Evolutionary conservation across 2,888 invertebrate genomes (phyloP).

Genomic region (Eretmocerus hayati): DNA sequence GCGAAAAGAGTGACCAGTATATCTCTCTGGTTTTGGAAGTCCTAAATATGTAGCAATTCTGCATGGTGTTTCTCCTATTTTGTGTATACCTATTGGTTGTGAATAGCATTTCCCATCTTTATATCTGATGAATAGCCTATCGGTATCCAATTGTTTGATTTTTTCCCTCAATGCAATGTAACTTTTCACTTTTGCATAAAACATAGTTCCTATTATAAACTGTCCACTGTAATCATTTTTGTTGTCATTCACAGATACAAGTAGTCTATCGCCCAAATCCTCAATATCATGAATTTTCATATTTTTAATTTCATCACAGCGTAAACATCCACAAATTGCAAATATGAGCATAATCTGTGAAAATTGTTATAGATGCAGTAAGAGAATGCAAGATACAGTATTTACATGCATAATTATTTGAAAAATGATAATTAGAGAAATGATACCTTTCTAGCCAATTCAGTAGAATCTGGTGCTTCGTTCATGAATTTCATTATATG

Average conservation of each 20-base stretch:
- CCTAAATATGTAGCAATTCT: conserved; percentile 10
- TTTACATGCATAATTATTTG: neutral
- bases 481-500: conserved; percentile 21
- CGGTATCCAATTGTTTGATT: neutral
- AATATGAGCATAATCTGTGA: conserved; percentile 9
- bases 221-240: conserved; percentile 10
- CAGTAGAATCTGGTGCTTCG: conserved; percentile 15
- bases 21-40: conserved; percentile 9
- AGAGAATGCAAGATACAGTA: neutral
- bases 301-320: conserved; percentile 11
- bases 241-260: conserved; percentile 2
- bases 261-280: conserved; percentile 2
- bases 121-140: conserved; percentile 17
- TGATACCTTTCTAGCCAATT: conserved; percentile 9
- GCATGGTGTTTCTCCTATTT: conserved; percentile 12
- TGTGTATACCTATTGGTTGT: conserved; percentile 13
- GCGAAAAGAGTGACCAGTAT: conserved; percentile 19
- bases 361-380: neutral
- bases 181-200: conserved; percentile 7
- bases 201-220: conserved; percentile 12
- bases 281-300: conserved; percentile 1
- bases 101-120: conserved; percentile 9
- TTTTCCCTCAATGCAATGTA: conserved; percentile 12
- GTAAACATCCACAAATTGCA: conserved; percentile 10
- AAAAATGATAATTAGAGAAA: neutral